Percentiles rank a stretch among this genome's conserved stretches.
These are phyloP conservation scores for Microplitis demolitor DNA, from an alignment of 1,140 invertebrate genomes.

Conservation along the genomic window DNA sequence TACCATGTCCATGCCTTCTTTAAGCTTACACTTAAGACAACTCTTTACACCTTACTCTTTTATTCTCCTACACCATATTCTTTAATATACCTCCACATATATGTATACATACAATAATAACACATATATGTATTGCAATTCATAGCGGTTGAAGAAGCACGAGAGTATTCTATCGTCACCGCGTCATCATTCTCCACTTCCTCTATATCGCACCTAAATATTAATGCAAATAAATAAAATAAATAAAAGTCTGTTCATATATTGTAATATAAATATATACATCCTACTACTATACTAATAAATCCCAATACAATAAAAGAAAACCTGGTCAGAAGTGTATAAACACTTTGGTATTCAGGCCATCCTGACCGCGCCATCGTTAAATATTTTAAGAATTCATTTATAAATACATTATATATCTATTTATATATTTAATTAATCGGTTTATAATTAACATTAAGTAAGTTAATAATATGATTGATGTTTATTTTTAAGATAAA, in stretches of 20 bases:
- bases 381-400: neutral
- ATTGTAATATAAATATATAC: neutral
- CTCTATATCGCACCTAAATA: neutral
- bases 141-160: constrained; percentile 12
- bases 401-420: neutral
- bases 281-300: no score
- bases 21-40: neutral
- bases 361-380: neutral
- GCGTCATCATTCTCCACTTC: constrained; percentile 18
- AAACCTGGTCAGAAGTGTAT: constrained; percentile 8
- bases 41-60: no score
- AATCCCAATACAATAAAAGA: neutral
- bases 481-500: no score
- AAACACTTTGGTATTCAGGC: constrained; percentile 25
- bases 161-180: constrained; percentile 1
- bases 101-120: neutral
- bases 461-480: no score
- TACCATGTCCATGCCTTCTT: neutral
- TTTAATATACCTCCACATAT: neutral
- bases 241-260: neutral
- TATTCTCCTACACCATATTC: no score
- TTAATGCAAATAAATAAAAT: no score
- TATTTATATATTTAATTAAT: constrained; percentile 1
- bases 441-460: neutral
- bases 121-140: neutral